These are phyloP conservation scores for Philaethria dido DNA, from an alignment of 2,888 invertebrate genomes.

Conservation along the genomic window DNA sequence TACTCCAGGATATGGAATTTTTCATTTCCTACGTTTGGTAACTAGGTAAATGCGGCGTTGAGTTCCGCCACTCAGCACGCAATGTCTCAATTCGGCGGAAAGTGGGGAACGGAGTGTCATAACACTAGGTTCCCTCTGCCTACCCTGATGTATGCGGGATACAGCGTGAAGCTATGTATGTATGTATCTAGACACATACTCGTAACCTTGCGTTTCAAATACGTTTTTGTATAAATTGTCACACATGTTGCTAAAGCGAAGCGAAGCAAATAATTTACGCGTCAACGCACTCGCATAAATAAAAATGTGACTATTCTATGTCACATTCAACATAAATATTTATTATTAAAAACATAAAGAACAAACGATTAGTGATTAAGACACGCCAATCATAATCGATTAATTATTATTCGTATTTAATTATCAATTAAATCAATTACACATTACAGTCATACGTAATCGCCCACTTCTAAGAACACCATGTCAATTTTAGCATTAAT, in stretches of 20 bases:
- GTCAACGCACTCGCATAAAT: not conserved
- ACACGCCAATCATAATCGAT: constrained; percentile 11
- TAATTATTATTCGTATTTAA: constrained; percentile 13
- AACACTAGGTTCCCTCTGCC: no score
- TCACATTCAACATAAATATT: constrained; percentile 1
- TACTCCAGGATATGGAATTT: no score
- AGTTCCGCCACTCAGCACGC: no score
- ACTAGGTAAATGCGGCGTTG: no score
- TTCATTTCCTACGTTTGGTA: no score
- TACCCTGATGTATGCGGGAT: no score
- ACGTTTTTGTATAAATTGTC: not conserved
- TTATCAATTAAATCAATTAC: constrained; percentile 19
- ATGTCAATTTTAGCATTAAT: constrained; percentile 20
- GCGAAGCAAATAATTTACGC: no score
- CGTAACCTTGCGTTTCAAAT: not conserved
- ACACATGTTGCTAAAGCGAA: no score
- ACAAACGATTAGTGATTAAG: constrained; percentile 3
- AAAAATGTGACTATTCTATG: not conserved
- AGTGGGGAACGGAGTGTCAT: no score
- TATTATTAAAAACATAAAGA: constrained; percentile 1
- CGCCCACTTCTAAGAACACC: constrained; percentile 24
- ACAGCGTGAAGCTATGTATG: no score
- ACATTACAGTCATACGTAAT: constrained; percentile 17
- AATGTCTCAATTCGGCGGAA: no score
- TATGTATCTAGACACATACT: no score